These are phyloP conservation scores for Hetaerina titia DNA, from an alignment of 2,888 invertebrate species.

Conservation along the genomic window DNA sequence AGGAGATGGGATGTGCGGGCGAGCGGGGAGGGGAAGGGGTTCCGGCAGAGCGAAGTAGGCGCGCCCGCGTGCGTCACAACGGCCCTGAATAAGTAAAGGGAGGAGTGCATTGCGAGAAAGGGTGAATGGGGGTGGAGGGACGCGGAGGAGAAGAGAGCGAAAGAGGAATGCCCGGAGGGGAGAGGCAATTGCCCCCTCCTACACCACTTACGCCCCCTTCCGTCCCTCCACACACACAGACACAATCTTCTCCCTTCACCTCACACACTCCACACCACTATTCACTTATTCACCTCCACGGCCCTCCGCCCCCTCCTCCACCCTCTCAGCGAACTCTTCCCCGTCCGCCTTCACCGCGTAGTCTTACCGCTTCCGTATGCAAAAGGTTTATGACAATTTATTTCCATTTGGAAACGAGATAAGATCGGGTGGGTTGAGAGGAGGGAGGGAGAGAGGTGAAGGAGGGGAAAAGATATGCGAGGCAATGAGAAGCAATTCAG, in stretches of 20 bases:
- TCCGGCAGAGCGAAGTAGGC: constrained; percentile 33
- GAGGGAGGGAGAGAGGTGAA: background rate
- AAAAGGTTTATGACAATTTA: constrained; percentile 35
- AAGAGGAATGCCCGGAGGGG: background rate
- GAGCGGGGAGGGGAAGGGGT: background rate
- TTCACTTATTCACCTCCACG: background rate
- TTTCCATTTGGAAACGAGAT: background rate
- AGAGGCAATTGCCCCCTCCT: constrained; percentile 20
- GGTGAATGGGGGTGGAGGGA: background rate
- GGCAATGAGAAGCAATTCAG: constrained; percentile 16
- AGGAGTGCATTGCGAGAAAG: constrained; percentile 41
- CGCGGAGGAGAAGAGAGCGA: background rate
- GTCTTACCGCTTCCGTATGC: background rate
- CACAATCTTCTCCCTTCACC: background rate
- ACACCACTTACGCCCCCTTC: background rate
- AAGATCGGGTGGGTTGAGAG: background rate
- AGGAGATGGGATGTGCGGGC: constrained; percentile 10
- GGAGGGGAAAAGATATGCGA: background rate
- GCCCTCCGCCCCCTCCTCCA: background rate
- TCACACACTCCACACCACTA: background rate
- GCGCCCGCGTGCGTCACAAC: constrained; percentile 35
- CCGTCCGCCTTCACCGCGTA: no score
- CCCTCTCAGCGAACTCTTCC: background rate
- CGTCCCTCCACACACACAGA: background rate
- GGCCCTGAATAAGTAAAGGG: constrained; percentile 37